Conservation (phyloP, 2,888 invertebrate genomes). For the Agriopis marginaria region DNA sequence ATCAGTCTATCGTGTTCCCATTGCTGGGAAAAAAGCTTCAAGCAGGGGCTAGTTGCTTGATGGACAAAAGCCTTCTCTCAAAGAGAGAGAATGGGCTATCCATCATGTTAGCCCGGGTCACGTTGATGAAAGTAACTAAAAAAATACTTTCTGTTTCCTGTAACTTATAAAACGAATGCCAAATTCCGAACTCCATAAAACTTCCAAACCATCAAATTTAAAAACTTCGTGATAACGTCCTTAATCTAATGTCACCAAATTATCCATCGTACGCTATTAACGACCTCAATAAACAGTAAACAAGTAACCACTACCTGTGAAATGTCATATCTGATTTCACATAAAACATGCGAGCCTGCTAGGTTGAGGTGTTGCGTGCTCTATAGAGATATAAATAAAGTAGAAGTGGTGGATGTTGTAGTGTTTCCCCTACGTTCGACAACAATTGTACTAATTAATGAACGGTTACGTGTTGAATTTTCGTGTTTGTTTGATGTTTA, state of each 20-base stretch:
- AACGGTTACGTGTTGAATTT: slow-evolving; percentile 52
- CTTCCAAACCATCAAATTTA: slow-evolving; percentile 9
- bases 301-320: slow-evolving; percentile 32
- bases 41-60: no score
- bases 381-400: slow-evolving; percentile 35
- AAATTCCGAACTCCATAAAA: background rate
- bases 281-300: slow-evolving; percentile 35
- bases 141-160: no score
- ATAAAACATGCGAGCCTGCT: slow-evolving; percentile 29
- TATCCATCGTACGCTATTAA: slow-evolving; percentile 26
- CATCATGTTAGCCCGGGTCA: no score
- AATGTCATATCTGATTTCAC: slow-evolving; percentile 36
- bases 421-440: slow-evolving; percentile 53
- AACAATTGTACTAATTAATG: slow-evolving; percentile 81
- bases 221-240: slow-evolving; percentile 23
- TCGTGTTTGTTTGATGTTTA: slow-evolving; percentile 62
- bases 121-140: no score
- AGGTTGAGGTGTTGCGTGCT: slow-evolving; percentile 22
- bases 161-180: background rate
- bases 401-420: slow-evolving; percentile 14
- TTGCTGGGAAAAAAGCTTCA: no score
- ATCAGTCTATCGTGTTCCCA: no score
- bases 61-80: no score
- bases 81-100: no score
- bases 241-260: slow-evolving; percentile 34